A percentile compares a stretch with the other conserved stretches of the same genome.
Conservation (phyloP, 1,140 invertebrate species). For the Archivesica marissinica region DNA sequence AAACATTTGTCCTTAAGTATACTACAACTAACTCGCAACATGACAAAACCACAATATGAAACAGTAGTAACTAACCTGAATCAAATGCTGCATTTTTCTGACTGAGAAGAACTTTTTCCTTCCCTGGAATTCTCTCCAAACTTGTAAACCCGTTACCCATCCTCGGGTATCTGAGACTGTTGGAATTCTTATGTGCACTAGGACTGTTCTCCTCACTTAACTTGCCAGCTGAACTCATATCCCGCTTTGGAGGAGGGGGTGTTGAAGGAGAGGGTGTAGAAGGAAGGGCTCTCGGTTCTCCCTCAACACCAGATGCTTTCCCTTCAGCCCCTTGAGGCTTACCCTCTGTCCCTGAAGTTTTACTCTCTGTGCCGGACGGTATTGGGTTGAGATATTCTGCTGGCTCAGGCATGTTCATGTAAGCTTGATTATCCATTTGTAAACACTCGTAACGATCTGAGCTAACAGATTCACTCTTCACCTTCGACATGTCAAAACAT, state of each 20-base stretch:
- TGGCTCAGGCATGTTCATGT: constrained; percentile 38
- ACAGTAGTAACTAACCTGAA: constrained; percentile 27
- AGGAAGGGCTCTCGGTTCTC: neutral
- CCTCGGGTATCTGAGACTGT: neutral
- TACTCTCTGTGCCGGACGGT: too few species aligned
- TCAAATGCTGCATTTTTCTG: constrained; percentile 48
- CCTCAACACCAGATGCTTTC: neutral
- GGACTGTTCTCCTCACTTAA: neutral
- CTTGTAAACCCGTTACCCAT: constrained; percentile 20
- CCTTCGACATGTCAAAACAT: neutral
- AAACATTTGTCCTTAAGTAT: too few species aligned
- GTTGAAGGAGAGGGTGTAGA: neutral
- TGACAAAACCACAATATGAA: too few species aligned
- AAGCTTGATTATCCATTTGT: constrained; percentile 15
- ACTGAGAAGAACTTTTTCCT: constrained; percentile 16
- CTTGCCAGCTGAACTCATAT: neutral
- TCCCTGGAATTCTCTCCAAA: constrained; percentile 11
- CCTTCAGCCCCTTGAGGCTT: too few species aligned
- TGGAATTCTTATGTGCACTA: neutral
- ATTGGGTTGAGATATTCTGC: constrained; percentile 40
- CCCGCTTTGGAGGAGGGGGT: constrained; percentile 23
- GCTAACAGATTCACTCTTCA: neutral
- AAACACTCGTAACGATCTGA: constrained; percentile 30
- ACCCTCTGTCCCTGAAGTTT: neutral
- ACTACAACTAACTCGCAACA: too few species aligned